Evolutionary conservation across 2,888 invertebrate genomes (phyloP).

Genomic region (Bhutanitis thaidina): DNA sequence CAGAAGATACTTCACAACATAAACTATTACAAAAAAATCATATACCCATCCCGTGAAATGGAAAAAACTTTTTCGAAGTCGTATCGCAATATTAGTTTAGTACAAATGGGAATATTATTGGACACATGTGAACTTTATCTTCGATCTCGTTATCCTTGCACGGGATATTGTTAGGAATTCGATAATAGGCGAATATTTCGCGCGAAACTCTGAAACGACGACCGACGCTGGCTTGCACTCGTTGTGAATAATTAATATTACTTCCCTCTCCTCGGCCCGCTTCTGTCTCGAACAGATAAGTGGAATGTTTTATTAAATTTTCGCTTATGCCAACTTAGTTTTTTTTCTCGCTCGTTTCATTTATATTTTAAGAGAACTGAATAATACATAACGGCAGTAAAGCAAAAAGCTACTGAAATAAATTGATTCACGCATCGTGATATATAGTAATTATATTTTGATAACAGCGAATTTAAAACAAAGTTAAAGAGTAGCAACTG

Average conservation of each 20-base stretch:
- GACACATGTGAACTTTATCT: constrained; percentile 9
- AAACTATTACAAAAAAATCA: background rate
- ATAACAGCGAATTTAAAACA: too few relatives aligned
- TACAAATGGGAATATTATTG: constrained; percentile 10
- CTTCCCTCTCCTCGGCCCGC: background rate
- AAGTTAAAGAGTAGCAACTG: too few relatives aligned
- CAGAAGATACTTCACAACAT: background rate
- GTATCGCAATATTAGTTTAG: constrained; percentile 11
- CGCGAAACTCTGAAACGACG: constrained; percentile 3
- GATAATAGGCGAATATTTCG: constrained; percentile 7
- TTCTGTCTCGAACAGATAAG: constrained; percentile 19
- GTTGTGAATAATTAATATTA: constrained; percentile 20
- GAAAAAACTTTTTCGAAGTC: constrained; percentile 7
- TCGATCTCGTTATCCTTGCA: constrained; percentile 15
- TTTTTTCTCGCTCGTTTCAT: constrained; percentile 5
- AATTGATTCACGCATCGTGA: too few relatives aligned
- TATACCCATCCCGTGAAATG: background rate
- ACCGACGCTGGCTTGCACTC: constrained; percentile 6
- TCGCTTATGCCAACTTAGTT: constrained; percentile 1
- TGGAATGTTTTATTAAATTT: constrained; percentile 21
- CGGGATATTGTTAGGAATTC: background rate
- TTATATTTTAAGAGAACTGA: constrained; percentile 4
- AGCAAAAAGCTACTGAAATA: too few relatives aligned
- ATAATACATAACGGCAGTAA: too few relatives aligned
- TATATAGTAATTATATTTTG: too few relatives aligned